phyloP scores from a whole-genome alignment of 2,888 invertebrate genomes.

The Drosophila paranaensis region DNA sequence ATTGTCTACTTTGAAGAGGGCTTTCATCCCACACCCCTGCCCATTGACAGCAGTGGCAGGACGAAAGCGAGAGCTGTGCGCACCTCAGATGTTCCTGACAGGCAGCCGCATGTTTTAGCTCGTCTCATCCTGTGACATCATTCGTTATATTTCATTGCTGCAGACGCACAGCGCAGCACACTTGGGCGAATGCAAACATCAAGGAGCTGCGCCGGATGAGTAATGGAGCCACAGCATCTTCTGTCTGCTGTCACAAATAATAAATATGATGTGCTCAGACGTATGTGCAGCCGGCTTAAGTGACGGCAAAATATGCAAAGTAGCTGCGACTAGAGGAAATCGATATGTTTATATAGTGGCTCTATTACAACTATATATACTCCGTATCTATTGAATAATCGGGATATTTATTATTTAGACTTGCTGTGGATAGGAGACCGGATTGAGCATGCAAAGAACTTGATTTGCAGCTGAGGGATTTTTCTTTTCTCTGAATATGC shows the following conservation, averaged over 20 bases:
- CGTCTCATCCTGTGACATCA: constrained; percentile 57
- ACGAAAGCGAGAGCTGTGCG: constrained; percentile 21
- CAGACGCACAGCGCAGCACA: constrained; percentile 25
- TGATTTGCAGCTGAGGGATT: no score
- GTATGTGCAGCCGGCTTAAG: constrained; percentile 23
- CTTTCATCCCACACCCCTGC: constrained; percentile 19
- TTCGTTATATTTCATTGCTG: constrained; percentile 74
- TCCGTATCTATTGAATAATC: no score
- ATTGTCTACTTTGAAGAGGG: constrained; percentile 66
- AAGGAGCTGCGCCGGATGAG: constrained; percentile 52
- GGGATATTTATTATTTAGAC: no score
- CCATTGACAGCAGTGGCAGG: constrained; percentile 47
- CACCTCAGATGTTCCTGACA: constrained; percentile 68
- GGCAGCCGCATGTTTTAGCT: constrained; percentile 52
- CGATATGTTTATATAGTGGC: neutral
- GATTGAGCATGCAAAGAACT: no score
- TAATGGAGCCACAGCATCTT: constrained; percentile 54
- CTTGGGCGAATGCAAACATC: constrained; percentile 50
- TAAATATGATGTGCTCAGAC: constrained; percentile 17
- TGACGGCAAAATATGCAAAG: constrained; percentile 3
- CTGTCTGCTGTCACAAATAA: constrained; percentile 40
- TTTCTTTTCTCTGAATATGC: no score
- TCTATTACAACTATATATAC: neutral
- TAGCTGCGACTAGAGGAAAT: neutral
- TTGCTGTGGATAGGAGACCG: no score